Conservation (phyloP, 1,140 invertebrate species). For the Brachionus asplanchnoidis region DNA sequence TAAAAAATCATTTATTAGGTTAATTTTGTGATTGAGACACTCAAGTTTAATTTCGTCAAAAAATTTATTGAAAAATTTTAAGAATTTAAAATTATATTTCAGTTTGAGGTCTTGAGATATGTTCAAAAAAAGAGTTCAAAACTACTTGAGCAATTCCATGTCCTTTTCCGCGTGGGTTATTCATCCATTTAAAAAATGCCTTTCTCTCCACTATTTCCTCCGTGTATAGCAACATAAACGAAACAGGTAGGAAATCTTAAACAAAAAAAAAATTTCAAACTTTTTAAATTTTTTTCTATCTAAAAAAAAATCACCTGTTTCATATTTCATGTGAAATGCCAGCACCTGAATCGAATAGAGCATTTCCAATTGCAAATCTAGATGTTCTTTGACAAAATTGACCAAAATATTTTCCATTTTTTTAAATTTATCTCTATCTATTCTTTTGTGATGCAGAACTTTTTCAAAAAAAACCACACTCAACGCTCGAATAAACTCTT, state of each 20-base stretch:
- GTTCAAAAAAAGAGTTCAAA: neutral
- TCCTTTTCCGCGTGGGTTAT: neutral
- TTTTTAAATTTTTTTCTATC: neutral
- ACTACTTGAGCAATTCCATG: neutral
- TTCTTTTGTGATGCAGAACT: neutral
- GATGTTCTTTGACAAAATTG: neutral
- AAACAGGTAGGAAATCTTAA: neutral
- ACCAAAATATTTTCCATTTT: neutral
- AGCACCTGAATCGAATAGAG: neutral
- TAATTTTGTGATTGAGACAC: too few species aligned
- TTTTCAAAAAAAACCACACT: neutral
- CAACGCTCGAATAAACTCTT: conserved; percentile 1
- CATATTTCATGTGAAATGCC: neutral
- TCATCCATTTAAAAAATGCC: conserved; percentile 5
- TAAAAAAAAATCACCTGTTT: neutral
- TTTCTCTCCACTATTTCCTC: neutral
- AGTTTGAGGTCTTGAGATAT: neutral
- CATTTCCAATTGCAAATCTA: neutral
- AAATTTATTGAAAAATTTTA: neutral
- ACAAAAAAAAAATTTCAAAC: neutral
- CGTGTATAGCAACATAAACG: neutral
- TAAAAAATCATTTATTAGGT: too few species aligned
- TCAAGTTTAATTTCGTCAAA: neutral
- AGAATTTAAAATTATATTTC: neutral
- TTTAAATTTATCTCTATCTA: conserved; percentile 1